Evolutionary conservation across 2,797 vertebrate species (phyloP), one percentile per base, ranked within the genome.

Genomic region (Phaenicophaeus curvirostris): DNA sequence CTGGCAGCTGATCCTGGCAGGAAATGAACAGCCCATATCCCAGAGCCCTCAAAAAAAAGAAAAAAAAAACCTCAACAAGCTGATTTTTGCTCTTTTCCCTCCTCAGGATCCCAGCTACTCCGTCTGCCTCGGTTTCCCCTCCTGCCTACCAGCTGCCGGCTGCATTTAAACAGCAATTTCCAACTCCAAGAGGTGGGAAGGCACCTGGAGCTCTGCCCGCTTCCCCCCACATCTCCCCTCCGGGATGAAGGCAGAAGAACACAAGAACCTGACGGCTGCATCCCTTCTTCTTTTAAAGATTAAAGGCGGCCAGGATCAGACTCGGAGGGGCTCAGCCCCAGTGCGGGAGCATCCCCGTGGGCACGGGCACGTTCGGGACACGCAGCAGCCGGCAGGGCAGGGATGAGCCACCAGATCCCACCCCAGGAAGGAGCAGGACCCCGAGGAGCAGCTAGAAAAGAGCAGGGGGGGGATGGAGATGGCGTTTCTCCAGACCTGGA

Each of bases 341-440:
- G 42, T 13, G 42, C 42, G 17, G 42, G 51, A 89, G 33, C 55
- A 80, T 41, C 78, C 63, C 4, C 0, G 4, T 6, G 21, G 55
- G 20, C 15, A 31, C 0, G 0, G 17, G 19, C 14, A 10, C 31
- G 83, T 51, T n/a, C 0, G 8, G 59, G 51, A 33, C 19, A 30
- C 8, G 24, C 41, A 19, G 10, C 28, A 48, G 55, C 41, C 57
- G 33, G 37, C 7, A 13, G 41, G 44, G 44, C 39, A 71, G 50
- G 75, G 46, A 48, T 1, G 9, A 90, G 59, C 31, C 19, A 33
- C 41, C 20, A 0, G 35, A 21, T 18, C 46, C 46, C 20, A 23
- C 46, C 46, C 46, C 46, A 48, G 46, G 46, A 24, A 48, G 46
- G 46, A 48, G 21, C 46, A 48, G 46, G 46, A 48, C 10, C 20